These are phyloP conservation scores for Rhinopithecus roxellana DNA, from an alignment of 2,113 vertebrate species.

Conservation along the genomic window DNA sequence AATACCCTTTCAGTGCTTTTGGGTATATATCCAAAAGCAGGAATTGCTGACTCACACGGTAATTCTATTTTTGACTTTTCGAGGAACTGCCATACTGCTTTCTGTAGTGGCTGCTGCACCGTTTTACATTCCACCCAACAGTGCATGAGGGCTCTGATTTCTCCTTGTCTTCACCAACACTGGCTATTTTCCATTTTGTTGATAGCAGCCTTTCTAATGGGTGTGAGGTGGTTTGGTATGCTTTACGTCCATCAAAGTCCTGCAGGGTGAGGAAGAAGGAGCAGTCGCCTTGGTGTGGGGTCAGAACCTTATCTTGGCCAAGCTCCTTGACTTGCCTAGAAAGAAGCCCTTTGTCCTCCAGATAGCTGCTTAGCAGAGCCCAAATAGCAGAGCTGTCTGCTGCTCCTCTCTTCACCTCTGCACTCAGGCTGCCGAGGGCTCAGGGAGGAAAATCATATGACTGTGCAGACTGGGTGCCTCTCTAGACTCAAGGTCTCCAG, in stretches of 20 bases:
- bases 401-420: background rate
- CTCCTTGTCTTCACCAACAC: background rate
- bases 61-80: background rate
- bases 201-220: background rate
- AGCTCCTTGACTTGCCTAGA: background rate
- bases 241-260: background rate
- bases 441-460: background rate
- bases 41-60: background rate
- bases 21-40: background rate
- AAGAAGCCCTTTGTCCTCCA: background rate
- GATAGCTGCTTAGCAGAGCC: background rate
- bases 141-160: background rate
- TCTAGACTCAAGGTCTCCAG: background rate
- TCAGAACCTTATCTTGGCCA: background rate
- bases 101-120: background rate
- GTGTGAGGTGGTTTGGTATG: background rate
- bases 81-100: background rate
- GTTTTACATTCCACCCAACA: rapidly evolving
- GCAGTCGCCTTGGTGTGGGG: background rate
- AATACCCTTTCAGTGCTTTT: background rate
- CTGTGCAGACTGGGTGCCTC: background rate
- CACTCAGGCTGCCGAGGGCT: background rate
- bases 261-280: background rate
- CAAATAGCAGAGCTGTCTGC: background rate
- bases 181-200: background rate